A percentile compares a stretch with the other conserved stretches of the same genome.
Conservation (phyloP, 2,888 invertebrate species). For the Pyralis farinalis region DNA sequence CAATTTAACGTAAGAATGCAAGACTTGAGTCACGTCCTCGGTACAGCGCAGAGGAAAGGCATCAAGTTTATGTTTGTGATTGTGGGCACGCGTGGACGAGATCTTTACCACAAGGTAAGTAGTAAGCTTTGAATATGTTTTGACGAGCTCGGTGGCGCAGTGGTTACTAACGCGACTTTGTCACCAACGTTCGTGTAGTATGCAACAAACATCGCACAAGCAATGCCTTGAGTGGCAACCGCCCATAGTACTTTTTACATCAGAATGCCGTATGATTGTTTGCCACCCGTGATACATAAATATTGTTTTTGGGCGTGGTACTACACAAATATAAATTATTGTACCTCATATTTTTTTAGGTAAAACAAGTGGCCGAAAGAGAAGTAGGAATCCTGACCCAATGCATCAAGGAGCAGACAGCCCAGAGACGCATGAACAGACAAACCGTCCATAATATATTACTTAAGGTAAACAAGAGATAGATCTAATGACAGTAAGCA, state of each 20-base stretch:
- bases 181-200: too few species aligned
- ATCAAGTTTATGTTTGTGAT: constrained; percentile 82
- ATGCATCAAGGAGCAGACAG: constrained; percentile 79
- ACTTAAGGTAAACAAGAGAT: constrained; percentile 83
- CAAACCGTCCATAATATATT: constrained; percentile 87
- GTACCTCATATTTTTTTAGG: constrained; percentile 42
- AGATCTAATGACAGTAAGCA: too few species aligned
- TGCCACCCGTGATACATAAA: too few species aligned
- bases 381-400: constrained; percentile 86
- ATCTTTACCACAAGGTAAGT: constrained; percentile 68
- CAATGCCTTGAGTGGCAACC: too few species aligned
- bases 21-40: constrained; percentile 32
- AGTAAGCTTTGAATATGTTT: too few species aligned
- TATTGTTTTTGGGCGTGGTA: too few species aligned
- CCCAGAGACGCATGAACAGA: constrained; percentile 60
- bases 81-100: constrained; percentile 65
- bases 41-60: constrained; percentile 31
- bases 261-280: too few species aligned
- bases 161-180: too few species aligned
- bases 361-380: constrained; percentile 86
- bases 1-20: constrained; percentile 36
- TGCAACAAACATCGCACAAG: too few species aligned
- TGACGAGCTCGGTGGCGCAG: too few species aligned
- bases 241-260: too few species aligned
- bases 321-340: too few species aligned